Conservation (phyloP, 2,888 invertebrate species). For the Zeuzera pyrina region DNA sequence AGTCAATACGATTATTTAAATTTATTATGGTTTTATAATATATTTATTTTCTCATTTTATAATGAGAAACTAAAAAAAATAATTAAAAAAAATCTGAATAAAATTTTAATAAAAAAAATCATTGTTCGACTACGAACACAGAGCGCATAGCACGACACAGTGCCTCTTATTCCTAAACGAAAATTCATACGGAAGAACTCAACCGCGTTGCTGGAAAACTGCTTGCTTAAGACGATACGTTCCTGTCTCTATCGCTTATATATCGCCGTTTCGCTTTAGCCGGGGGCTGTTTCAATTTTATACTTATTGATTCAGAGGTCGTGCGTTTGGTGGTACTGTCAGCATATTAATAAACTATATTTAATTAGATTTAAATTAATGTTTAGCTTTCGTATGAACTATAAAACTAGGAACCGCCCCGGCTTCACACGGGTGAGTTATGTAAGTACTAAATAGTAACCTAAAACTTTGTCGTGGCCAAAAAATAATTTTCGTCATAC, state of each 20-base stretch:
- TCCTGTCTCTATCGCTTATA: slow-evolving; percentile 21
- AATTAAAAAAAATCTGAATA: too few species aligned
- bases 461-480: too few species aligned
- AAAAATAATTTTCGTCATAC: too few species aligned
- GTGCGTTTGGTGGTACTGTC: slow-evolving; percentile 29
- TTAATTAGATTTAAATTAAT: slow-evolving; percentile 8
- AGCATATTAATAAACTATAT: slow-evolving; percentile 23
- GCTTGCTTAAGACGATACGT: not conserved
- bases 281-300: slow-evolving; percentile 53
- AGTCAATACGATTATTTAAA: too few species aligned
- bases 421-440: too few species aligned
- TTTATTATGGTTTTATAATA: too few species aligned
- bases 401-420: too few species aligned
- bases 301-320: slow-evolving; percentile 63
- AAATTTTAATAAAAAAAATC: too few species aligned
- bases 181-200: not conserved
- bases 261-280: slow-evolving; percentile 15
- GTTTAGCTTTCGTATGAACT: too few species aligned
- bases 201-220: not conserved
- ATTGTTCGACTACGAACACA: not conserved
- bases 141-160: not conserved
- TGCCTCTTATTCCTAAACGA: not conserved
- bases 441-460: too few species aligned
- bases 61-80: too few species aligned
- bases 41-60: too few species aligned